Base-by-base conservation (phyloP, 2,797 vertebrate genomes). In the Odontamblyopus rebecca region DNA sequence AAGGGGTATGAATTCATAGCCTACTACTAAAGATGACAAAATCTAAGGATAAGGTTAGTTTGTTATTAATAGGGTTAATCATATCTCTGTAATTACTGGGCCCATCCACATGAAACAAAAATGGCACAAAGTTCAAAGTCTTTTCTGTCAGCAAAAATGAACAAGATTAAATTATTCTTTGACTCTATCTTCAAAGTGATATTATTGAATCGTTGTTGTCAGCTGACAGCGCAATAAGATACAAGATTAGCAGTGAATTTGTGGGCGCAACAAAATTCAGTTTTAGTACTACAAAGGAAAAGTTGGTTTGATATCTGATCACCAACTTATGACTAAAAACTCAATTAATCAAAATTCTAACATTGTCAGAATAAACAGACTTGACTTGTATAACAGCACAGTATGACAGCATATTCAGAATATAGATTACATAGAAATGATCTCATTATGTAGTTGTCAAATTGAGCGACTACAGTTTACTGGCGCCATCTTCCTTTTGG, bases 401-500 rank as follows among this genome's bases (percentile, higher is more conserved):
- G 15, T 23, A 23, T 23, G 23, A 23, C 23, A 23, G 3, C 44
- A 48, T 4, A 48, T 48, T 48, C 12, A 48, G 44, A 48, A 4
- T 48, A 15, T 48, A 15, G 13, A 48, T 48, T 15, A 15, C 44
- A 48, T 48, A 15, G 44, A 48, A 48, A 48, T 48, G 2, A 48
- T 48, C 13, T 48, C 13, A 48, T 38, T 38, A 38, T 48, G 16
- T 15, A 8, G 1, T 1, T n/a, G 51, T 6, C 51, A 54, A n/a
- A 54, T 54, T n/a, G 19, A 54, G 6, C 0, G 19, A 57, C 1
- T 26, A 57, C 54, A 57, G n/a, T 23, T 59, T 13, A 50, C 13
- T 65, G 64, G 48, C 44, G 64, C 64, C 64, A 50, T 66, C 64
- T 66, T 30, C 19, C 62, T 64, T n/a, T 48, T 27, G 8, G 56